Evolutionary conservation across 92 coral and sea anemone species (phyloP), one percentile per base, ranked within the genome.

Genomic region (Siderastrea radians): DNA sequence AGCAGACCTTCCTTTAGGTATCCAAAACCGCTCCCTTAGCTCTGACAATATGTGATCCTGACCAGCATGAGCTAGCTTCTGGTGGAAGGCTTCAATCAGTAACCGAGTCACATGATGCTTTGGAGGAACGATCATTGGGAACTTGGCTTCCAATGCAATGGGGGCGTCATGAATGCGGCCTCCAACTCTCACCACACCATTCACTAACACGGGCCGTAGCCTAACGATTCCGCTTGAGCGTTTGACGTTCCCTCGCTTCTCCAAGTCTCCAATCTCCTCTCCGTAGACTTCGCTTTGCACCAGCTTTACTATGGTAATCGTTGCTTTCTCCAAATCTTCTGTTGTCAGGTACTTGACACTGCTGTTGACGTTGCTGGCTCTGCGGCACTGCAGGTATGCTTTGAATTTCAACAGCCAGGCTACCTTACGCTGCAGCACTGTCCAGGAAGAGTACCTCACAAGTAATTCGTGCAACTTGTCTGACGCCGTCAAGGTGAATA

Each of bases 391-490:
- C 77, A 87, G 52, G 70, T 72, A 87, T 14, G 45, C 26, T 66
- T 71, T 87, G 74, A 88, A 81, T 45, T 88, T 88, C 76, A 88
- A 19, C 7, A 88, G 68, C 91, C 91, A 81, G 69, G 91, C 87
- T 47, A 88, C 74, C 63, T 66, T 81, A 9, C 87, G 74, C 7
- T 57, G 78, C 3, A 74, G 76, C 52, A 49, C 61, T 15, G 54
- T 1, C 91, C 91, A 88, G 55, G 86, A 79, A 7, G 91, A 87
- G 70, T 81, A 87, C 38, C 77, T 81, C 58, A 67, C 65, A 10
- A 88, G 82, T 66, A 80, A 43, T 52, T 70, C 86, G 7, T 80
- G 68, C 54, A 81, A 75, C 80, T 62, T 80, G 44, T 58, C 68
- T 16, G 91, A 64, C 2, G 46, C 43, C 16, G 74, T 87, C 47